Percentiles rank a stretch among this genome's conserved stretches.
These are phyloP conservation scores for Lepidonotus clava DNA, from an alignment of 2,888 invertebrate genomes.

Conservation along the genomic window DNA sequence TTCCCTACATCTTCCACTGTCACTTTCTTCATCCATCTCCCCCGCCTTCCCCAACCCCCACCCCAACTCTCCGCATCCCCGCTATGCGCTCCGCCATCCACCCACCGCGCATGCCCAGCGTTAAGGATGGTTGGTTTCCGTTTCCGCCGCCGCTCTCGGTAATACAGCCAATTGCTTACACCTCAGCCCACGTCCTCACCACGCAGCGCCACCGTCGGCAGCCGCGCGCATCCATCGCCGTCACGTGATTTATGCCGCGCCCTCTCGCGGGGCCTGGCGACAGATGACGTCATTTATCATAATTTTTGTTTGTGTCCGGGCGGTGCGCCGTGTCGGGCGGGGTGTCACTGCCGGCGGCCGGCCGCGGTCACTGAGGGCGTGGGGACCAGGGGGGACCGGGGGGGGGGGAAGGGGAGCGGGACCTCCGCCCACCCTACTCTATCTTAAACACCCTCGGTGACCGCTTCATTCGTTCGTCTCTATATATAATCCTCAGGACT, in stretches of 20 bases:
- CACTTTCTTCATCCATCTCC: no score
- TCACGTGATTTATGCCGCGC: conserved; percentile 38
- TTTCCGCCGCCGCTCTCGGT: conserved; percentile 13
- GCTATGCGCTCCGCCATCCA: not conserved
- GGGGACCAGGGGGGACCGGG: no score
- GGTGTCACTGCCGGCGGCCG: not conserved
- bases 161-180: conserved; percentile 48
- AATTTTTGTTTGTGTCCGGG: conserved; percentile 29
- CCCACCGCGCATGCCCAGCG: not conserved
- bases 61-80: no score
- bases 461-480: no score
- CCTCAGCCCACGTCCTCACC: not conserved
- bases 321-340: not conserved
- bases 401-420: not conserved
- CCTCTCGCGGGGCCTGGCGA: conserved; percentile 3
- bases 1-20: no score
- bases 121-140: conserved; percentile 37
- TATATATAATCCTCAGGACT: no score
- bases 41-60: no score
- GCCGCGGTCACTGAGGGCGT: not conserved
- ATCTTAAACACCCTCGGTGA: no score
- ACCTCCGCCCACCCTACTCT: conserved; percentile 14
- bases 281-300: conserved; percentile 53
- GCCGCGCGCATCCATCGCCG: conserved; percentile 5
- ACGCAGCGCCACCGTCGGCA: not conserved